These are phyloP conservation scores for Acrocephalus kingi DNA, from an alignment of 2,113 vertebrate genomes.

Conservation along the genomic window DNA sequence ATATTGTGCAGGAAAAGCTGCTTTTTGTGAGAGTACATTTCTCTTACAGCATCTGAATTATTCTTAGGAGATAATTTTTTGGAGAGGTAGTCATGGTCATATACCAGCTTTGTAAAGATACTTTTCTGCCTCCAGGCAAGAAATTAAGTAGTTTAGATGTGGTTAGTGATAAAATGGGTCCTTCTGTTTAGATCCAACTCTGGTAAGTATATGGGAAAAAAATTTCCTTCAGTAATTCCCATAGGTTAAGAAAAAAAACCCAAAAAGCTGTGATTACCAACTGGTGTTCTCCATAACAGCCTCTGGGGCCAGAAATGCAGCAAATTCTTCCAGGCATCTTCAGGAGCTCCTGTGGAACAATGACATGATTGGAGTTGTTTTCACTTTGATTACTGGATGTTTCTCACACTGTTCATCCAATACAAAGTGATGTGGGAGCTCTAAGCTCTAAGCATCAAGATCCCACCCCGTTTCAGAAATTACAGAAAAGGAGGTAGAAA, in stretches of 20 bases:
- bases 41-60: neutral
- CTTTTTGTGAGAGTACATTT: neutral
- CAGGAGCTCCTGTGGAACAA: neutral
- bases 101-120: neutral
- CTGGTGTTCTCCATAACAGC: neutral
- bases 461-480: neutral
- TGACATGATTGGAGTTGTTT: neutral
- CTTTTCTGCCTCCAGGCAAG: neutral
- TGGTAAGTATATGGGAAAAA: neutral
- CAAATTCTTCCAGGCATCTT: constrained; percentile 5
- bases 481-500: neutral
- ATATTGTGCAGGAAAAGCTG: neutral
- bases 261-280: neutral
- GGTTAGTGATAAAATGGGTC: neutral
- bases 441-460: neutral
- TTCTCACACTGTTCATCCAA: neutral
- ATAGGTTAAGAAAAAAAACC: neutral
- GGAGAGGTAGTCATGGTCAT: neutral
- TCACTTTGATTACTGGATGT: neutral
- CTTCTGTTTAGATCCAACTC: neutral
- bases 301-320: neutral
- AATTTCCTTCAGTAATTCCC: neutral
- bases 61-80: neutral
- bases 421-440: neutral
- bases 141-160: neutral